Percentiles rank a stretch among this genome's conserved stretches.
Evolutionary conservation across 2,888 invertebrate genomes (phyloP).

Genomic region (Netelia fuscicornis): DNA sequence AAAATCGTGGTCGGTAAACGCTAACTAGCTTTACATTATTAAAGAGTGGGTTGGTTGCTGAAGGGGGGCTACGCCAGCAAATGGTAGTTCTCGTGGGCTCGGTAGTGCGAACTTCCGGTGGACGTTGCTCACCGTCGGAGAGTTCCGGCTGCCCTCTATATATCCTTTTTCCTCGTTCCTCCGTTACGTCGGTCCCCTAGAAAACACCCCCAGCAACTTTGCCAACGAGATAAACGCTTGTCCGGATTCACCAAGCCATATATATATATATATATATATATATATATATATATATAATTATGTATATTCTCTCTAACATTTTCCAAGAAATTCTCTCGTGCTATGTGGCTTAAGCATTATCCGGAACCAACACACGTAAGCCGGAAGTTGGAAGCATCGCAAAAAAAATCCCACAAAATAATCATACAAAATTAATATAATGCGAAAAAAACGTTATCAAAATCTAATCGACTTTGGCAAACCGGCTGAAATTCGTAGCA

Average conservation of each 20-base stretch:
- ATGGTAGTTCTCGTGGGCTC: conserved; percentile 55
- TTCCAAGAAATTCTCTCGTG: background rate
- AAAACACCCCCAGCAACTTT: conserved; percentile 44
- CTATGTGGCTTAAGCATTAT: background rate
- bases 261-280: conserved; percentile 4
- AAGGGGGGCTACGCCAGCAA: background rate
- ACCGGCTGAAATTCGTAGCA: background rate
- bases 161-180: conserved; percentile 45
- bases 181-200: conserved; percentile 32
- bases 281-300: conserved; percentile 7
- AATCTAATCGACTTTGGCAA: background rate
- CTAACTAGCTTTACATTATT: conserved; percentile 81
- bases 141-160: conserved; percentile 49
- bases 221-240: conserved; percentile 60
- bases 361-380: background rate
- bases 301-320: background rate
- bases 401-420: background rate
- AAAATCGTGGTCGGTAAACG: conserved; percentile 77
- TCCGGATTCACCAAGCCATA: conserved; percentile 7
- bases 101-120: conserved; percentile 63
- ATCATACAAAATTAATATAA: background rate
- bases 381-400: background rate
- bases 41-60: conserved; percentile 68
- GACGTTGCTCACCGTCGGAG: conserved; percentile 65
- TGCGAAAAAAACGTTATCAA: background rate